phyloP scores from a whole-genome alignment of 2,797 vertebrate species.

The Pitangus sulphuratus region DNA sequence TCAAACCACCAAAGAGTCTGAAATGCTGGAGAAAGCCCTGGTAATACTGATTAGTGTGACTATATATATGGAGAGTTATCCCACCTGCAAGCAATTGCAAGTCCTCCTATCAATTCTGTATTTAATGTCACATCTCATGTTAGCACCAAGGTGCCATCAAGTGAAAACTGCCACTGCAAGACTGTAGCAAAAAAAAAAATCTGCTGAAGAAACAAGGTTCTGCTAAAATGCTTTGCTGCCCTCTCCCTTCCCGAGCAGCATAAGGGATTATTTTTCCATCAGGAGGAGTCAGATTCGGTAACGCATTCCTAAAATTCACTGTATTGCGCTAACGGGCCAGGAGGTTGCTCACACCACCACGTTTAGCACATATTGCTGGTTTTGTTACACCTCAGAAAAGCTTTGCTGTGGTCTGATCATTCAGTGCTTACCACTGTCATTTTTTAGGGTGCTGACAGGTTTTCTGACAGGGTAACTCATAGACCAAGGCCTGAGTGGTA shows the following conservation, averaged over 20 bases:
- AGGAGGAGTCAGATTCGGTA: background rate
- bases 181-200: background rate
- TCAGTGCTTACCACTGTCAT: background rate
- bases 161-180: background rate
- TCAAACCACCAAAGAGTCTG: background rate
- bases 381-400: background rate
- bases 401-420: background rate
- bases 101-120: background rate
- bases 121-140: background rate
- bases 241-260: background rate
- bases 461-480: conserved; percentile 5
- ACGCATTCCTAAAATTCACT: conserved; percentile 12
- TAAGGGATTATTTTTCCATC: conserved; percentile 9
- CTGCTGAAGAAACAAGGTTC: background rate
- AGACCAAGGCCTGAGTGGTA: background rate
- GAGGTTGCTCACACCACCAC: background rate
- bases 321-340: background rate
- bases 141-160: background rate
- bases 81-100: background rate
- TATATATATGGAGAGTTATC: background rate
- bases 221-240: background rate
- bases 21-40: background rate
- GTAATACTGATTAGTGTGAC: background rate
- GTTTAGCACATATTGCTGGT: background rate
- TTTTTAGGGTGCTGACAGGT: background rate